phyloP scores from a whole-genome alignment of 2,113 vertebrate species.

The Tichodroma muraria region DNA sequence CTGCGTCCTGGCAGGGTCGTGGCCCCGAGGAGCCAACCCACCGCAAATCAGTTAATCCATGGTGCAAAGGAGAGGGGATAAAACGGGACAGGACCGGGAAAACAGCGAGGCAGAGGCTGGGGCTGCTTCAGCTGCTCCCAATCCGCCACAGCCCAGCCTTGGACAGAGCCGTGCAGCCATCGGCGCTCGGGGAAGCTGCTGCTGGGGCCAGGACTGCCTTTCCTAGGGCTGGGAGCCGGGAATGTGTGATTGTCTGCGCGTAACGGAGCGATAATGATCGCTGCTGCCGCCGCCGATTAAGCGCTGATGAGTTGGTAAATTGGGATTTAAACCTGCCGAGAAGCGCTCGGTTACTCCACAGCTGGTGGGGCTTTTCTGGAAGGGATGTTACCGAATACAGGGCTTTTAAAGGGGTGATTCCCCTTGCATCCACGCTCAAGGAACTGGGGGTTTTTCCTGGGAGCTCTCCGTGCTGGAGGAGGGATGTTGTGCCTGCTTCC shows the following conservation, averaged over 20 bases:
- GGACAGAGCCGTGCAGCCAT: rapidly evolving
- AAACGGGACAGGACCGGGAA: background rate
- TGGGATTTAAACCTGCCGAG: background rate
- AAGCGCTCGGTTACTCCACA: background rate
- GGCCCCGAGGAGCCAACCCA: background rate
- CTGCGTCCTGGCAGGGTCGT: background rate
- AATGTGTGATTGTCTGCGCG: background rate
- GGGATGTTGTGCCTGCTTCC: background rate
- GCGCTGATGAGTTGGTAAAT: background rate
- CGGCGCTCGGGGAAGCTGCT: background rate
- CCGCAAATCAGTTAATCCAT: rapidly evolving
- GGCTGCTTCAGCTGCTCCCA: background rate
- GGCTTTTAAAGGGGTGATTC: background rate
- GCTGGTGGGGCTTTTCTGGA: background rate
- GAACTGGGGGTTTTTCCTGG: background rate
- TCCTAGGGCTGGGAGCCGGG: background rate
- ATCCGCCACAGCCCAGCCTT: rapidly evolving
- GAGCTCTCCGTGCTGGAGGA: rapidly evolving
- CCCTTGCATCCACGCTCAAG: rapidly evolving
- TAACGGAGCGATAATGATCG: background rate
- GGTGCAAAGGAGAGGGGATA: background rate
- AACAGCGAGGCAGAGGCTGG: background rate
- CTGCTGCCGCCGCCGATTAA: background rate
- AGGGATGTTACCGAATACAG: background rate
- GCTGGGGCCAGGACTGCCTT: background rate